Conservation (phyloP, 2,797 vertebrate species). For the Hephaestus fuliginosus region DNA sequence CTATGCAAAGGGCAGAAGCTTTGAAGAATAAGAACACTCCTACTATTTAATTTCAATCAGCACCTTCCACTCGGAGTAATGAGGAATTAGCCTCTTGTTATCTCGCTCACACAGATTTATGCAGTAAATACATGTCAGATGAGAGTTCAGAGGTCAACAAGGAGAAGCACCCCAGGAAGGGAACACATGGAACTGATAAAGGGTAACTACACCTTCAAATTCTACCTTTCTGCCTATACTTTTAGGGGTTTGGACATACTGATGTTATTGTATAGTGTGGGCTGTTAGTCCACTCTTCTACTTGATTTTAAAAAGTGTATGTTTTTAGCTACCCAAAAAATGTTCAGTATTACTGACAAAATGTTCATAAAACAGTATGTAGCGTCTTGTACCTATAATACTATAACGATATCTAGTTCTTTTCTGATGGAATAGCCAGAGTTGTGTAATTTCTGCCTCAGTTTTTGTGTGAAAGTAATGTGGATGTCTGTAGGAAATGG, state of each 20-base stretch:
- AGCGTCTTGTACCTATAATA: too few relatives aligned
- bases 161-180: neutral
- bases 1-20: conserved; percentile 78
- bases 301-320: too few relatives aligned
- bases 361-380: too few relatives aligned
- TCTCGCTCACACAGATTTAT: conserved; percentile 41
- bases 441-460: neutral
- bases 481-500: neutral
- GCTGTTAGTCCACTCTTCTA: too few relatives aligned
- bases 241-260: too few relatives aligned
- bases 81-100: conserved; percentile 46
- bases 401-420: neutral
- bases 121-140: conserved; percentile 14
- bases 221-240: neutral
- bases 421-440: neutral
- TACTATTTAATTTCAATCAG: conserved; percentile 43
- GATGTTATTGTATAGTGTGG: too few relatives aligned
- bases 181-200: neutral
- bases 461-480: neutral
- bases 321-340: too few relatives aligned
- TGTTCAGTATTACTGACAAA: too few relatives aligned
- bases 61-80: conserved; percentile 30
- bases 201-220: neutral
- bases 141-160: conserved; percentile 32
- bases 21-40: conserved; percentile 67